Percentiles rank a stretch among this genome's conserved stretches.
phyloP scores from a whole-genome alignment of 2,888 invertebrate genomes.

The Hydrotaea cyrtoneurina region DNA sequence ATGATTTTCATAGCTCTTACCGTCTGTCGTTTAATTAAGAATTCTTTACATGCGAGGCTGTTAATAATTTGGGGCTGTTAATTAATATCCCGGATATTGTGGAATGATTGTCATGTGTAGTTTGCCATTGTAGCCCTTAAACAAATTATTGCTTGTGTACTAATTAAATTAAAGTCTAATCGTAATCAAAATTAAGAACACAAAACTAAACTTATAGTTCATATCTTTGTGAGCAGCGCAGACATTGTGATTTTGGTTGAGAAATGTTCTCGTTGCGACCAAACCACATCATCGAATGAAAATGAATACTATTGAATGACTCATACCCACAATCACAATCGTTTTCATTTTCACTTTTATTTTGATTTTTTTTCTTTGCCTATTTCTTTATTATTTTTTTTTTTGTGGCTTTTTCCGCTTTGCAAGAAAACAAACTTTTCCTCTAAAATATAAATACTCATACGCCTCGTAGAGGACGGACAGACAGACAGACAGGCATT shows the following conservation, averaged over 20 bases:
- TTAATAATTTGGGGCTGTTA: too few species aligned
- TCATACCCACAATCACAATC: slow-evolving; percentile 52
- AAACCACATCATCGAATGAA: neutral
- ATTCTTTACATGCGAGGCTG: too few species aligned
- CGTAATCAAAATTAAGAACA: slow-evolving; percentile 17
- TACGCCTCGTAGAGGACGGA: neutral
- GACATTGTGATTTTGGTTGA: neutral
- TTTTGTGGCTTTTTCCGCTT: slow-evolving; percentile 39
- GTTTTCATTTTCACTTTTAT: slow-evolving; percentile 62
- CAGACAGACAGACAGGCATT: slow-evolving; percentile 8
- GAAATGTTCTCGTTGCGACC: neutral
- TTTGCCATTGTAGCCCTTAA: too few species aligned
- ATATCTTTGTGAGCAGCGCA: neutral
- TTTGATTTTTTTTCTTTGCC: slow-evolving; percentile 8
- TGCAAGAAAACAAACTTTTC: slow-evolving; percentile 39
- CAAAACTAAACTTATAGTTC: too few species aligned
- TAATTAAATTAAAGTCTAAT: slow-evolving; percentile 59
- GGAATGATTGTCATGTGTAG: too few species aligned
- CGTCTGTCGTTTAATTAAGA: too few species aligned
- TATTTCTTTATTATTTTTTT: too few species aligned
- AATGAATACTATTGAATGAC: slow-evolving; percentile 53
- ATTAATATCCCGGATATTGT: too few species aligned
- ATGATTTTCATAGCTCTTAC: too few species aligned
- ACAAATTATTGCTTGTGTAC: slow-evolving; percentile 9
- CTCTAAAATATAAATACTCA: slow-evolving; percentile 3